Conservation (phyloP, 2,113 vertebrate species). For the Engystomops pustulosus region DNA sequence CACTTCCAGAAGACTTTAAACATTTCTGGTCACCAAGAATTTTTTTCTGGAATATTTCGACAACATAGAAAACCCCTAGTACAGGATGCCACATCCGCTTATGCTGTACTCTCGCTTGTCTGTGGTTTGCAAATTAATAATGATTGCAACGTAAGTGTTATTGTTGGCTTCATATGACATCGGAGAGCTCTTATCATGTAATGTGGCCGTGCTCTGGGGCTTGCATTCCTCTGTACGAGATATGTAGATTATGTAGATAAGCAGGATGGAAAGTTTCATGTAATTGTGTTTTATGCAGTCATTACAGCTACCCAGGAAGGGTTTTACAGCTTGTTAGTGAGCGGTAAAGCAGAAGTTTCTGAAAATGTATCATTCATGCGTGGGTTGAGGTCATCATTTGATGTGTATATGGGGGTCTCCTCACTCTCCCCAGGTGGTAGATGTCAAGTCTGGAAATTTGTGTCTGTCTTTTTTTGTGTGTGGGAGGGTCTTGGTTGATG, state of each 20-base stretch:
- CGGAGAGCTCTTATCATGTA: background rate
- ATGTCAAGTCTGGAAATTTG: too few species aligned
- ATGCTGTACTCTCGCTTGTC: background rate
- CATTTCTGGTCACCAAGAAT: constrained; percentile 14
- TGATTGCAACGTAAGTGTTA: constrained; percentile 6
- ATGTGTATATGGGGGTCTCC: too few species aligned
- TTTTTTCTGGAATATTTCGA: constrained; percentile 2
- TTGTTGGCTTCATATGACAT: constrained; percentile 9
- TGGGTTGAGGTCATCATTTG: too few species aligned
- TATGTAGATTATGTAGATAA: constrained; percentile 6
- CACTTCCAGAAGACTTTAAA: background rate
- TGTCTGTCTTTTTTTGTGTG: too few species aligned
- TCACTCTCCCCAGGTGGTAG: too few species aligned
- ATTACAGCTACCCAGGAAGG: background rate
- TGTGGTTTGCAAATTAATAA: constrained; percentile 28
- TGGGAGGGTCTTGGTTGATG: too few species aligned
- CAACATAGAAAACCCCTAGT: background rate
- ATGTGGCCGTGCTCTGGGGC: background rate
- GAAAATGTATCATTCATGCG: too few species aligned
- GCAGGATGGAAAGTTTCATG: background rate
- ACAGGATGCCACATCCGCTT: background rate
- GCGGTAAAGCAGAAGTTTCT: background rate
- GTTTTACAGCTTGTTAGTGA: background rate
- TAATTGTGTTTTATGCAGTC: background rate
- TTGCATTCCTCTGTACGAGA: too few species aligned